Evolutionary conservation across 2,888 invertebrate genomes (phyloP).

Genomic region (Helobdella robusta): DNA sequence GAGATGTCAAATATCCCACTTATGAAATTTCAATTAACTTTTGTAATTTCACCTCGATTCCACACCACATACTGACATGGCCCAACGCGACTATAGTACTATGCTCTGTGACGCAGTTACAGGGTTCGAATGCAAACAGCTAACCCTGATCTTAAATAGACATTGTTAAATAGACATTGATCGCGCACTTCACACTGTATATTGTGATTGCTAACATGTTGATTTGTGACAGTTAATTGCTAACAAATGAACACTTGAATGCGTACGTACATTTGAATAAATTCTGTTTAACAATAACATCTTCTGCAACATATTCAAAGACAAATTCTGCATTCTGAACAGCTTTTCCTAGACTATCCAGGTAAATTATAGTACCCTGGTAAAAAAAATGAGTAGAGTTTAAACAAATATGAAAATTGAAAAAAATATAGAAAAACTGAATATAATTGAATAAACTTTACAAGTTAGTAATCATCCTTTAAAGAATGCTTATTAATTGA

Average conservation of each 20-base stretch:
- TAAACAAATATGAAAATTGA: neutral
- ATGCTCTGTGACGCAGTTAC: too few species aligned
- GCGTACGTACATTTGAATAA: constrained; percentile 46
- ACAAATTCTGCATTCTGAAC: constrained; percentile 51
- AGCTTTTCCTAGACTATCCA: constrained; percentile 50
- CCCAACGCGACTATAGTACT: too few species aligned
- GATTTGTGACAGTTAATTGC: too few species aligned
- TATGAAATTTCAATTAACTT: too few species aligned
- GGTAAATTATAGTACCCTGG: constrained; percentile 50
- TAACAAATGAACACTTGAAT: neutral
- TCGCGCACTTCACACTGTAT: neutral
- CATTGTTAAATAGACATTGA: neutral
- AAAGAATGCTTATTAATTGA: too few species aligned
- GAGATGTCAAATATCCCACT: too few species aligned
- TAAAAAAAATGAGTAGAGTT: too few species aligned
- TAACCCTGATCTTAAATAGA: neutral
- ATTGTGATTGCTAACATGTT: too few species aligned
- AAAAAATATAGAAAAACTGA: neutral
- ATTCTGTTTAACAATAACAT: constrained; percentile 48
- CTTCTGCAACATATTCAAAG: constrained; percentile 50
- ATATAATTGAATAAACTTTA: neutral
- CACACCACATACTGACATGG: too few species aligned
- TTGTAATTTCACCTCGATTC: too few species aligned
- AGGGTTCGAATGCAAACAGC: neutral
- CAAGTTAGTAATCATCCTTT: neutral